phyloP scores from a whole-genome alignment of 1,140 invertebrate species.

The Nasonia longicornis region DNA sequence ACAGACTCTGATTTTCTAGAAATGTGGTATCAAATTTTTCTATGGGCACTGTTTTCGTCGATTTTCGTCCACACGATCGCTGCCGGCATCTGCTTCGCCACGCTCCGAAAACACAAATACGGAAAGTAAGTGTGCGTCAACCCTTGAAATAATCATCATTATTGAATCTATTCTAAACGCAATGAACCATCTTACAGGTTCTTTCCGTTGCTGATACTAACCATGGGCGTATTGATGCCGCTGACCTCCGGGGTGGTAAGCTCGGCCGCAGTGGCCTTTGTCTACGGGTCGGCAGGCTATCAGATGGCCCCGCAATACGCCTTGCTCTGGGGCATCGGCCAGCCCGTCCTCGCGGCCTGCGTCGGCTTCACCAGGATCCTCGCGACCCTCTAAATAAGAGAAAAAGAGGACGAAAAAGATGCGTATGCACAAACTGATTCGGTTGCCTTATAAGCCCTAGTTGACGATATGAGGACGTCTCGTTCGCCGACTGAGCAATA shows the following conservation, averaged over 20 bases:
- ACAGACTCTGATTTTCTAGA: conserved; percentile 70
- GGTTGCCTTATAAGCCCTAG: neutral
- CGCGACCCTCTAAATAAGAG: conserved; percentile 81
- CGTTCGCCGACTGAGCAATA: conserved; percentile 5
- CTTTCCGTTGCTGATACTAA: conserved; percentile 87
- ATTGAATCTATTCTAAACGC: neutral
- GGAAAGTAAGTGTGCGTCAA: conserved; percentile 75
- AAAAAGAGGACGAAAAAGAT: neutral
- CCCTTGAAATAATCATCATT: neutral
- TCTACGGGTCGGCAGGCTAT: conserved; percentile 89
- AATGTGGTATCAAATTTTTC: conserved; percentile 96
- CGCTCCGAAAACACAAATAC: conserved; percentile 91
- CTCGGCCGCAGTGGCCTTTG: conserved; percentile 93
- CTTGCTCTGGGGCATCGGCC: conserved; percentile 92
- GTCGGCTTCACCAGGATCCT: conserved; percentile 93
- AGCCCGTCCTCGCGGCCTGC: conserved; percentile 88
- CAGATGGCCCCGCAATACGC: conserved; percentile 92
- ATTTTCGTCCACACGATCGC: conserved; percentile 92
- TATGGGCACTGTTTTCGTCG: conserved; percentile 94
- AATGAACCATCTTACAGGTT: conserved; percentile 70
- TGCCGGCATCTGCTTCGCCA: conserved; percentile 89
- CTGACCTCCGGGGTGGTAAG: conserved; percentile 88
- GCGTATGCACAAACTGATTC: neutral
- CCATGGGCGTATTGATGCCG: conserved; percentile 89
- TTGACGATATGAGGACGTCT: neutral